phyloP scores from a whole-genome alignment of 2,888 invertebrate genomes.

The Meta bourneti region DNA sequence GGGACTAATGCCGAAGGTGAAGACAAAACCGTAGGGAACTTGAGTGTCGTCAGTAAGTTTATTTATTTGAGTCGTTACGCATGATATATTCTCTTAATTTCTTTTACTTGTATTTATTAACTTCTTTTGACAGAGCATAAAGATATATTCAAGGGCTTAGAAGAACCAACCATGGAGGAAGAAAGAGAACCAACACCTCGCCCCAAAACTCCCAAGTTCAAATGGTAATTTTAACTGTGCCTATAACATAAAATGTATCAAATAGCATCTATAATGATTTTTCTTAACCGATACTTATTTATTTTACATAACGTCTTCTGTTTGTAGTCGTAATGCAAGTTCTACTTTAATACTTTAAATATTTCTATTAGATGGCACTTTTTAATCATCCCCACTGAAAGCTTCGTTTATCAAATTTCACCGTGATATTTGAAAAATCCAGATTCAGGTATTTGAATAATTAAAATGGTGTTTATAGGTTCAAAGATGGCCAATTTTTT shows the following conservation, averaged over 20 bases:
- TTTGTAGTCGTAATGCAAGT: too few relatives aligned
- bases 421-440: too few relatives aligned
- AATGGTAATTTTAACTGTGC: slow-evolving; percentile 74
- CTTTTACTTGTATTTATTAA: background rate
- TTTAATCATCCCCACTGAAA: too few relatives aligned
- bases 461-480: slow-evolving; percentile 79
- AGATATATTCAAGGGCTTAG: slow-evolving; percentile 77
- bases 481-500: slow-evolving; percentile 90
- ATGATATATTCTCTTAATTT: background rate
- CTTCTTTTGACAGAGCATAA: slow-evolving; percentile 74
- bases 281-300: too few relatives aligned
- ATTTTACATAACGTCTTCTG: too few relatives aligned
- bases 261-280: too few relatives aligned
- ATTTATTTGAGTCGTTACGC: too few relatives aligned
- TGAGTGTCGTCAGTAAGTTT: slow-evolving; percentile 87
- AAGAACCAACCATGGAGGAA: slow-evolving; percentile 57
- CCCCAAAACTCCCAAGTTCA: slow-evolving; percentile 77
- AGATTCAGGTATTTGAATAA: too few relatives aligned
- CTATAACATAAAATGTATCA: background rate
- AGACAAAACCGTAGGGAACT: slow-evolving; percentile 87
- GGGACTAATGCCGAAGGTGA: slow-evolving; percentile 93
- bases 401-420: too few relatives aligned
- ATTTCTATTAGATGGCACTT: too few relatives aligned
- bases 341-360: too few relatives aligned
- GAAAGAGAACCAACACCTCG: slow-evolving; percentile 74